Percentiles rank a stretch among this genome's conserved stretches.
Conservation (phyloP, 2,888 invertebrate genomes). For the Mellilla xanthometata region DNA sequence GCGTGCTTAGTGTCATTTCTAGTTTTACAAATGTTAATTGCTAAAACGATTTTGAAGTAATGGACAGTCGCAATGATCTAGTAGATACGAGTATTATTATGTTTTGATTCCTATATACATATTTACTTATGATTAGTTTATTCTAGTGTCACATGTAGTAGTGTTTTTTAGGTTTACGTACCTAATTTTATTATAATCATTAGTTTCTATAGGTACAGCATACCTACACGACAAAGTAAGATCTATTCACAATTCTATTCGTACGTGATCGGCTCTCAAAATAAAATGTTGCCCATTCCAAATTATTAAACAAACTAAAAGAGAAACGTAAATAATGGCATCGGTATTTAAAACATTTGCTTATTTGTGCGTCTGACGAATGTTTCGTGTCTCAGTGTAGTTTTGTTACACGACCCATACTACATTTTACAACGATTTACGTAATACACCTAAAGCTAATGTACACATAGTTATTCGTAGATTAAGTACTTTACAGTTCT, state of each 20-base stretch:
- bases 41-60: no score
- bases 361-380: slow-evolving; percentile 15
- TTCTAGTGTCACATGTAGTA: no score
- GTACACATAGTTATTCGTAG: slow-evolving; percentile 12
- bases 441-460: not conserved
- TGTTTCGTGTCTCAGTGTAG: slow-evolving; percentile 22
- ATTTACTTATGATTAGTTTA: no score
- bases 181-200: no score
- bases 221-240: no score
- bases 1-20: not conserved
- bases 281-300: not conserved
- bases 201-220: no score
- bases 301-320: slow-evolving; percentile 5
- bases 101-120: no score
- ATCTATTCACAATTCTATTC: not conserved
- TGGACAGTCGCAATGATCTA: no score
- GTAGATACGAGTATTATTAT: no score
- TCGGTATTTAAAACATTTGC: slow-evolving; percentile 17
- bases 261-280: not conserved
- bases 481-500: no score
- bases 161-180: no score
- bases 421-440: slow-evolving; percentile 2
- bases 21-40: not conserved
- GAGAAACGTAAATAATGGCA: slow-evolving; percentile 17
- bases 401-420: slow-evolving; percentile 34